Evolutionary conservation across 2,113 vertebrate species (phyloP).

Genomic region (Sceloporus tristichus): DNA sequence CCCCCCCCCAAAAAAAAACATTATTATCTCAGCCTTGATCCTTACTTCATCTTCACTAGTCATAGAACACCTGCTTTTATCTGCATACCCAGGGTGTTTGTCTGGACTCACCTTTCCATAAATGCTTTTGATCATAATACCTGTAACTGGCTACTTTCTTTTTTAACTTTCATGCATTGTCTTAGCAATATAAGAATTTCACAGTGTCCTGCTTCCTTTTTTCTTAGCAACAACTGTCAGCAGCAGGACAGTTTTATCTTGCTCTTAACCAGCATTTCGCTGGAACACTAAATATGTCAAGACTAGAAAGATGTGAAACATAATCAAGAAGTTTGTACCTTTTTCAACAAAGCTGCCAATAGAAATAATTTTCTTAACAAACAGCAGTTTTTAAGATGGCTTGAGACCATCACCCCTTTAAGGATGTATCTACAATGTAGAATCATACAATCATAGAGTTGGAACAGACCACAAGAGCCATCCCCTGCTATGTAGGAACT

Average conservation of each 20-base stretch:
- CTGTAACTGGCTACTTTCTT: background rate
- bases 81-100: background rate
- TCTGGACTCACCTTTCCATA: background rate
- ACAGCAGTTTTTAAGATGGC: background rate
- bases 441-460: too few species aligned
- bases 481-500: too few species aligned
- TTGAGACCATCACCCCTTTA: too few species aligned
- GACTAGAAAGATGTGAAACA: background rate
- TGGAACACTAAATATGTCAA: background rate
- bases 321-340: background rate
- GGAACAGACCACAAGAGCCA: too few species aligned
- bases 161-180: background rate
- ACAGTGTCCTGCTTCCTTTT: background rate
- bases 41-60: background rate
- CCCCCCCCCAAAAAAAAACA: background rate
- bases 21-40: background rate
- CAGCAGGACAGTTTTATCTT: background rate
- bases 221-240: background rate
- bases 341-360: background rate
- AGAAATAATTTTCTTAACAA: background rate
- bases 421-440: too few species aligned
- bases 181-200: background rate
- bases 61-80: background rate
- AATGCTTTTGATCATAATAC: background rate
- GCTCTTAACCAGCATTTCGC: background rate